phyloP scores from a whole-genome alignment of 2,113 vertebrate genomes.

The Telmatochromis bifrenatus region DNA sequence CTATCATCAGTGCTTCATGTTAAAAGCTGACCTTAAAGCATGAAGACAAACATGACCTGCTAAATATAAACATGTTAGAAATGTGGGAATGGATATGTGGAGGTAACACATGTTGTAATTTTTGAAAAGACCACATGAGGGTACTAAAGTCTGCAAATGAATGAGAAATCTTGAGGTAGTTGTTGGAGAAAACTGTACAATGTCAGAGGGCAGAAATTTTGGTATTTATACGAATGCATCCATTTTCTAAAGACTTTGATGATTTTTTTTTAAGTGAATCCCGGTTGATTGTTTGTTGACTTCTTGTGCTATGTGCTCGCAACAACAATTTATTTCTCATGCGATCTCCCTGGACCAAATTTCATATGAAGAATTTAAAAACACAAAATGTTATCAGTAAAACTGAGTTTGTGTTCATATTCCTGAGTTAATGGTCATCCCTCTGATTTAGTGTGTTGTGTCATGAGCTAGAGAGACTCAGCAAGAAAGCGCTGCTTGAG shows the following conservation, averaged over 20 bases:
- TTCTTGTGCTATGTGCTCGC: not conserved
- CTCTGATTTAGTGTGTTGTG: not conserved
- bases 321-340: not conserved
- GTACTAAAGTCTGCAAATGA: not conserved
- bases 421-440: not conserved
- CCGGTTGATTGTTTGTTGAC: not conserved
- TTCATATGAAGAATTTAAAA: not conserved
- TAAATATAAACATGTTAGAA: not conserved
- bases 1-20: not conserved
- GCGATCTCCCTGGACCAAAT: not conserved
- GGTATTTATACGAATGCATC: not conserved
- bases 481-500: constrained; percentile 6
- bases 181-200: not conserved
- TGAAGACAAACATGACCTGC: not conserved
- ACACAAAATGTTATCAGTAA: not conserved
- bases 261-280: not conserved
- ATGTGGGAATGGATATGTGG: not conserved
- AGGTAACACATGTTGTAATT: not conserved
- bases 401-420: not conserved
- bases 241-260: not conserved
- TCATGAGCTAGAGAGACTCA: not conserved
- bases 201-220: not conserved
- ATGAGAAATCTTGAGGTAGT: not conserved
- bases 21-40: not conserved
- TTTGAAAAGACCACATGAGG: constrained; percentile 9